Percentiles rank a stretch among this genome's conserved stretches.
Conservation (phyloP, 64 coral and sea anemone species). For the Pocillopora verrucosa region DNA sequence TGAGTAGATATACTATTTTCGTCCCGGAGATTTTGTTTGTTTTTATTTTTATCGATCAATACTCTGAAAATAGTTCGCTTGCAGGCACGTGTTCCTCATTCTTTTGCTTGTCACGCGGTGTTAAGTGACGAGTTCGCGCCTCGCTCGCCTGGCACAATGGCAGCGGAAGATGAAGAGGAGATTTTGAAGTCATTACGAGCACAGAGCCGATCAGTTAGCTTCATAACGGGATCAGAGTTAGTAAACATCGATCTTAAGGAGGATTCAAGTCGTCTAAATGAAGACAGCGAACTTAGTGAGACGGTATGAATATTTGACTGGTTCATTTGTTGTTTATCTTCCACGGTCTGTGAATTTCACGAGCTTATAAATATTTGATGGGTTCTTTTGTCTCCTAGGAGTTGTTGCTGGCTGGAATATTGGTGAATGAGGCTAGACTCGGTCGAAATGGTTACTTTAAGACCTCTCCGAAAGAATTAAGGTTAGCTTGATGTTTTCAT, state of each 20-base stretch:
- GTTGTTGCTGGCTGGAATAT: conserved; percentile 77
- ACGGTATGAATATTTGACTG: conserved; percentile 42
- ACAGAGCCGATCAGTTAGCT: conserved; percentile 38
- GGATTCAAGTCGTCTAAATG: conserved; percentile 1
- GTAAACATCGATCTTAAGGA: conserved; percentile 44
- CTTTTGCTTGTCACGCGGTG: background rate
- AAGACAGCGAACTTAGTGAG: conserved; percentile 45
- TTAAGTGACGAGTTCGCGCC: background rate
- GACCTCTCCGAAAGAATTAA: conserved; percentile 73
- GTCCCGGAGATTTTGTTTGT: too few relatives aligned
- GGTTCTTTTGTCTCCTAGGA: conserved; percentile 45
- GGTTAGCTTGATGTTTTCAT: conserved; percentile 19
- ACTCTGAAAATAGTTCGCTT: too few relatives aligned
- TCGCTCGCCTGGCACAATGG: conserved; percentile 32
- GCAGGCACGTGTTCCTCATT: background rate
- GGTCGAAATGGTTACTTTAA: conserved; percentile 89
- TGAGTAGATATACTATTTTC: too few relatives aligned
- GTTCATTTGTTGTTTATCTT: background rate
- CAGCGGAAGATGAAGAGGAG: background rate
- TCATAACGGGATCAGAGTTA: conserved; percentile 31
- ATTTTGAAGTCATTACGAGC: background rate
- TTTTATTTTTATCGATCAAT: too few relatives aligned
- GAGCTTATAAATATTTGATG: background rate
- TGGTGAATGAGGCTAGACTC: conserved; percentile 84
- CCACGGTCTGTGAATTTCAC: background rate